Evolutionary conservation across 2,113 vertebrate genomes (phyloP).

Genomic region (Noturus placidus): DNA sequence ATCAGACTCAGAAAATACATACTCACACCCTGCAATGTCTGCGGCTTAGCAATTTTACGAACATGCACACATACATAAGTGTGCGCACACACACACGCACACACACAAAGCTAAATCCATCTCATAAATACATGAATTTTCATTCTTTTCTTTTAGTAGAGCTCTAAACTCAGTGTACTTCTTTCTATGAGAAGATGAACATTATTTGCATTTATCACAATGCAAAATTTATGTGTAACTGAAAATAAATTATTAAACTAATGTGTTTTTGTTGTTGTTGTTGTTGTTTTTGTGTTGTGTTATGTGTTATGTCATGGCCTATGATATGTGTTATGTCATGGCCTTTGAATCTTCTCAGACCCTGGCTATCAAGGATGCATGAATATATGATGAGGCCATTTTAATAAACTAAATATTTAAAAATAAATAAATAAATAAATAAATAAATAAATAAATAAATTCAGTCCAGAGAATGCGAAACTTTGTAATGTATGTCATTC

Average conservation of each 20-base stretch:
- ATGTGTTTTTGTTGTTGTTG: background rate
- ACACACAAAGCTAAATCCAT: constrained; percentile 63
- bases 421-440: background rate
- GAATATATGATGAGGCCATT: background rate
- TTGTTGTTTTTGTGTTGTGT: background rate
- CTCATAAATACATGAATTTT: constrained; percentile 65
- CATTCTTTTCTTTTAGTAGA: constrained; percentile 50
- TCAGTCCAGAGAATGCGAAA: background rate
- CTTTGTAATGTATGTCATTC: background rate
- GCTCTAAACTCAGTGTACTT: background rate
- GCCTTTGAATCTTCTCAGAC: background rate
- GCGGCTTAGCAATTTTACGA: constrained; percentile 61
- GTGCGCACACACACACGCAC: constrained; percentile 42
- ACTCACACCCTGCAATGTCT: constrained; percentile 75
- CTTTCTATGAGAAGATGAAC: background rate
- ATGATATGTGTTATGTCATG: background rate
- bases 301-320: background rate
- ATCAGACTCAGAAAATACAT: constrained; percentile 82
- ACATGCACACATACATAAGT: constrained; percentile 63
- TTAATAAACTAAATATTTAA: background rate
- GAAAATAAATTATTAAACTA: background rate
- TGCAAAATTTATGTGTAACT: background rate
- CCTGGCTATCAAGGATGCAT: background rate
- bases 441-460: background rate
- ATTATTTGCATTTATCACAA: background rate